Conservation (phyloP, 2,888 invertebrate genomes). For the Pachliopta kotzebuea region DNA sequence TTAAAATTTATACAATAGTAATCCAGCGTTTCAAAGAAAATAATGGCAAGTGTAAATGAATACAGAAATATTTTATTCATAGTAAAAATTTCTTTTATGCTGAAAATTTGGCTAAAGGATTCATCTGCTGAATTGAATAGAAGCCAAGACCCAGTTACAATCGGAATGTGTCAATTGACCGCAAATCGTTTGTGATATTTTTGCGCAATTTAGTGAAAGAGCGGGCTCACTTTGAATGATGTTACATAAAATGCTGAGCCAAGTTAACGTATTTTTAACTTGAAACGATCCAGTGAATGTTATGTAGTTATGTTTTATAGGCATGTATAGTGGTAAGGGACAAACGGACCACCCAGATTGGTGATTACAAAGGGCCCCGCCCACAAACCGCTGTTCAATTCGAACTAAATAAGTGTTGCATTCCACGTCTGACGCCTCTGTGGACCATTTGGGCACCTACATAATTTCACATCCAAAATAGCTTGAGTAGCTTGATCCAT, state of each 20-base stretch:
- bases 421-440: constrained; percentile 38
- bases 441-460: constrained; percentile 56
- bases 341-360: constrained; percentile 63
- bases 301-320: constrained; percentile 53
- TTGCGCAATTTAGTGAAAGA: not conserved
- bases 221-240: not conserved
- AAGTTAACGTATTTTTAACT: not conserved
- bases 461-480: constrained; percentile 42
- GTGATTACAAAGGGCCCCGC: constrained; percentile 59
- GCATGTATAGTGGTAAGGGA: constrained; percentile 46
- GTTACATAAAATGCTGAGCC: not conserved
- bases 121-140: constrained; percentile 16
- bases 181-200: constrained; percentile 10
- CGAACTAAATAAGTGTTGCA: constrained; percentile 55
- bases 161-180: constrained; percentile 11
- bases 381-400: constrained; percentile 63
- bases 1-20: not conserved
- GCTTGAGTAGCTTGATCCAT: constrained; percentile 36
- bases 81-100: constrained; percentile 14
- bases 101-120: constrained; percentile 28
- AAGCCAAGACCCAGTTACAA: constrained; percentile 29
- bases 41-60: constrained; percentile 14
- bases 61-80: constrained; percentile 9
- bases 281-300: not conserved
- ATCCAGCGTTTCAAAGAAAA: constrained; percentile 11